Evolutionary conservation across 2,888 invertebrate species (phyloP), one percentile per base, ranked within the genome.

Genomic region (Coecobrya sp.): DNA sequence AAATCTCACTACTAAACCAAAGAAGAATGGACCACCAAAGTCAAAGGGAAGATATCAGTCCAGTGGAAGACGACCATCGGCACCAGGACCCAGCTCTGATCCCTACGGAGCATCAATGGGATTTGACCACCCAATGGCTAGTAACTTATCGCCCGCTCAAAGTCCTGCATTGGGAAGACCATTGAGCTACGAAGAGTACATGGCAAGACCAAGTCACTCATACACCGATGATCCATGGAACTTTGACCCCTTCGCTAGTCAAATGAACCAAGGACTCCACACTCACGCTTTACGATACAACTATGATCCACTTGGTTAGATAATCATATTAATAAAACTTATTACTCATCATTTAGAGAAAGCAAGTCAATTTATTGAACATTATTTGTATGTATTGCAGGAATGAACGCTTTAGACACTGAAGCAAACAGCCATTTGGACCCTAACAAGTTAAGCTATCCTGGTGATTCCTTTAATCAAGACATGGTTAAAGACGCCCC

Each of bases 181-280:
- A 5, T 70, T 95, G 84, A 91, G 93, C 16, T 94, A 90, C 59
- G 94, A 95, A 45, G 95, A 95, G 82, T 95, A 95, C 90, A 95
- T 95, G 95, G 89, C 91, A 13, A 79, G 93, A 86, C 95, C 95
- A 16, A 93, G 93, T 91, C 94, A 95, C 55, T 93, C 93, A 25
- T 95, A 93, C 88, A 94, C 94, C 0, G 93, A 95, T 92, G 95
- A 95, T 85, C 95, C 95, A 36, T 95, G 95, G 95, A 95, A 95
- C 84, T 95, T 95, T 90, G 95, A 94, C 92, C 95, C 95, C 27
- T 93, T 94, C 85, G 92, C 93, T 25, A 92, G 73, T 73, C 93
- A 94, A 87, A 94, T 93, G 93, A 93, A 93, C 59, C 93, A 93
- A 68, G 93, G 93, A 65, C 89, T 93, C 25, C 89, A 93, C 42